Evolutionary conservation across 1,140 invertebrate species (phyloP).

Genomic region (Maniola jurtina): DNA sequence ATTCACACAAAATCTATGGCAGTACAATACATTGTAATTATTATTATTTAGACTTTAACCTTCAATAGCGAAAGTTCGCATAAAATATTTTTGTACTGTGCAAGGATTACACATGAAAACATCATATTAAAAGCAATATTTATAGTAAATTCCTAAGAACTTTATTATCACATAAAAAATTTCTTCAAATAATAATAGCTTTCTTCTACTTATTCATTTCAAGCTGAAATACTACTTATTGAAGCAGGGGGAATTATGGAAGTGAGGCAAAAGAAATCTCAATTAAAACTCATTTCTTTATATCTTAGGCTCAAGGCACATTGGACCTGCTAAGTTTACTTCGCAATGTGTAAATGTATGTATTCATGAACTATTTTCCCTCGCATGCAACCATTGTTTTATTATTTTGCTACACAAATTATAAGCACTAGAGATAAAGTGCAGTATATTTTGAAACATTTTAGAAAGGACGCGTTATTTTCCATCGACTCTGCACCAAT

Average conservation of each 20-base stretch:
- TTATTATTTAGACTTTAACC: background rate
- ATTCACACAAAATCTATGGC: conserved; percentile 37
- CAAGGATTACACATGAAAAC: background rate
- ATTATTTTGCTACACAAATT: too few relatives aligned
- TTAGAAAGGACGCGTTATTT: too few relatives aligned
- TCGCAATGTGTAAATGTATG: too few relatives aligned
- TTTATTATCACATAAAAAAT: too few relatives aligned
- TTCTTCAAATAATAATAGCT: background rate
- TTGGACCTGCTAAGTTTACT: too few relatives aligned
- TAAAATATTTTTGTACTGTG: conserved; percentile 1
- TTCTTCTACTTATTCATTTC: background rate
- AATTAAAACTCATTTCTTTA: background rate
- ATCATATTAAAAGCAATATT: background rate
- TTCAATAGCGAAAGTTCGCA: background rate
- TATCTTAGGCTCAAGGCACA: too few relatives aligned
- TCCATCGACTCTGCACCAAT: too few relatives aligned
- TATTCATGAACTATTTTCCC: too few relatives aligned
- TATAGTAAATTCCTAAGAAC: too few relatives aligned
- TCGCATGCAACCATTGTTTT: background rate
- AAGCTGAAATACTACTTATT: background rate
- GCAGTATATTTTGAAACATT: too few relatives aligned
- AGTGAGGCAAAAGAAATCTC: background rate
- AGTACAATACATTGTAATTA: conserved; percentile 20
- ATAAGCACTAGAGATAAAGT: too few relatives aligned
- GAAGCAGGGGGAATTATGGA: background rate